phyloP scores from a whole-genome alignment of 2,113 vertebrate genomes.

The Antidorcas marsupialis region DNA sequence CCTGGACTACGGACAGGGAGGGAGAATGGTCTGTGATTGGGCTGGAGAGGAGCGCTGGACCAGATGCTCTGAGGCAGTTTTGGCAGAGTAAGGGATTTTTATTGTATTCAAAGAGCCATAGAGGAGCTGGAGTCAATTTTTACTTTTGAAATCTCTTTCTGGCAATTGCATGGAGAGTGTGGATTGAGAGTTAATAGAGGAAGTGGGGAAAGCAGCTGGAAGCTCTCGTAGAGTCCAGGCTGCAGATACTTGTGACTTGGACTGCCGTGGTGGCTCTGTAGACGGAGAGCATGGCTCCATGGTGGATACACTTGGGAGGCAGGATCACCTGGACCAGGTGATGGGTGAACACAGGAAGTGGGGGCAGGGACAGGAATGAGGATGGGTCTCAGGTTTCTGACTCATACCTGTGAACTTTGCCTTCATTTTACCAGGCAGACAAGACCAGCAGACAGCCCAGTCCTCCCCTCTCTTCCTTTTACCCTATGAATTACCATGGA shows the following conservation, averaged over 20 bases:
- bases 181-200: neutral
- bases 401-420: neutral
- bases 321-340: neutral
- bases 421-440: neutral
- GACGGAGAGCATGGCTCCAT: neutral
- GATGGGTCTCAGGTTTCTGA: neutral
- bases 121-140: neutral
- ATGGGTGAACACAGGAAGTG: neutral
- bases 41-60: neutral
- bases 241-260: neutral
- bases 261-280: neutral
- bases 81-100: slow-evolving; percentile 10
- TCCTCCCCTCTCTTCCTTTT: neutral
- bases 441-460: neutral
- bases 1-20: neutral
- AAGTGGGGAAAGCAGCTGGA: neutral
- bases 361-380: neutral
- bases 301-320: neutral
- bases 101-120: neutral
- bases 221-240: neutral
- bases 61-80: neutral
- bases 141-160: neutral
- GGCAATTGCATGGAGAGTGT: neutral
- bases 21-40: neutral
- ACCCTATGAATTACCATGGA: neutral